Evolutionary conservation across 2,797 vertebrate species (phyloP).

Genomic region (Setipinna tenuifilis): DNA sequence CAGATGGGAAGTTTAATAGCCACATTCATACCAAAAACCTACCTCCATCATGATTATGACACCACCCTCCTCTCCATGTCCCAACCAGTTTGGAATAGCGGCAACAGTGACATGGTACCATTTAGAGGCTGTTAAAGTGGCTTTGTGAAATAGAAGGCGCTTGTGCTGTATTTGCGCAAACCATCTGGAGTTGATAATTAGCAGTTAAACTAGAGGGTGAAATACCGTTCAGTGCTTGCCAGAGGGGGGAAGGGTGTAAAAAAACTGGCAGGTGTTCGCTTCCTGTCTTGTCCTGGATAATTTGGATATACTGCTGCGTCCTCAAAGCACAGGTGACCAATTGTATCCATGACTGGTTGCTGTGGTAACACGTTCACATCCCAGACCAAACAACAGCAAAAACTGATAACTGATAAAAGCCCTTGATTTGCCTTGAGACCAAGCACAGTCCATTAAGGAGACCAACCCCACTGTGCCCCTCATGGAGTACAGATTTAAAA

Average conservation of each 20-base stretch:
- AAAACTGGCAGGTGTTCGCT: background rate
- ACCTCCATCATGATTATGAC: background rate
- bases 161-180: background rate
- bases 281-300: background rate
- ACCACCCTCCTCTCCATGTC: background rate
- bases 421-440: background rate
- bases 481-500: background rate
- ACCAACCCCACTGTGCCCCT: background rate
- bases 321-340: background rate
- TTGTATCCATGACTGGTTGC: background rate
- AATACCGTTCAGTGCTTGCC: background rate
- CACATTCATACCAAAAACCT: background rate
- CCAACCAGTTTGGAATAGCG: background rate
- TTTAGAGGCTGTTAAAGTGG: background rate
- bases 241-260: background rate
- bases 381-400: background rate
- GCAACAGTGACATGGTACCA: background rate
- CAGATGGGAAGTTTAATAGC: conserved; percentile 9
- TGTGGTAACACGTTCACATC: background rate
- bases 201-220: conserved; percentile 19
- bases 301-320: background rate
- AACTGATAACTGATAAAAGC: background rate
- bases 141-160: conserved; percentile 7
- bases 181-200: conserved; percentile 26
- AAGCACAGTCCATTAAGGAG: background rate